Conservation (phyloP, 1,140 invertebrate species). For the Acromyrmex heyeri region DNA sequence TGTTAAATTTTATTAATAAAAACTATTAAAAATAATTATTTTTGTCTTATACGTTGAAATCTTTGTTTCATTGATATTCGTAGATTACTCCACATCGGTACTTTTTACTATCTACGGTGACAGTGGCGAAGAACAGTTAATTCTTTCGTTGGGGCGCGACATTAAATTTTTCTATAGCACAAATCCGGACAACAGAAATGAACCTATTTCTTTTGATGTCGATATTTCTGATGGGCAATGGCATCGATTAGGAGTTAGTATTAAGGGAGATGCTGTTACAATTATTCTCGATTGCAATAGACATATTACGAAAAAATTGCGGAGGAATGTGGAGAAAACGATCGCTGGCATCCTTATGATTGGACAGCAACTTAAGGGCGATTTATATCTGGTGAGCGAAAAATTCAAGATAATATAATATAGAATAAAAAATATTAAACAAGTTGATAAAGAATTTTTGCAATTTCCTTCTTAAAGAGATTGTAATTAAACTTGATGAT, state of each 20-base stretch:
- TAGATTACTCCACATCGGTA: conserved; percentile 9
- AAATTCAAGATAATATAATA: neutral
- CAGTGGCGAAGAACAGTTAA: conserved; percentile 91
- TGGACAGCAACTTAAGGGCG: conserved; percentile 90
- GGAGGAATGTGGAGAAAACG: conserved; percentile 87
- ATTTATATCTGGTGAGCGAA: conserved; percentile 88
- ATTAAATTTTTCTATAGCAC: conserved; percentile 90
- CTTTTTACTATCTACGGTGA: conserved; percentile 89
- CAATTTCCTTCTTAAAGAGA: neutral
- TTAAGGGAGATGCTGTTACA: conserved; percentile 92
- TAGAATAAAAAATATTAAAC: neutral
- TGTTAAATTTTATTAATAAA: neutral
- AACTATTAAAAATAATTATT: neutral
- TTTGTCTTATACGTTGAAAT: neutral
- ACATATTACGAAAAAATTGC: conserved; percentile 88
- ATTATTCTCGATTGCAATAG: conserved; percentile 91
- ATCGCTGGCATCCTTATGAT: conserved; percentile 91
- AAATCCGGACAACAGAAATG: conserved; percentile 86
- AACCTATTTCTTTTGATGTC: conserved; percentile 88
- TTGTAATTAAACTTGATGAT: neutral
- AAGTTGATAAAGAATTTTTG: neutral
- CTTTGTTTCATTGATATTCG: conserved; percentile 10
- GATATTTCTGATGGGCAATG: conserved; percentile 91
- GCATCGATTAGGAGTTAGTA: conserved; percentile 92
- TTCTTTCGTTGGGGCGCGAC: conserved; percentile 90